A percentile compares a stretch with the other conserved stretches of the same genome.
Conservation (phyloP, 2,113 vertebrate genomes). For the Plestiodon gilberti region DNA sequence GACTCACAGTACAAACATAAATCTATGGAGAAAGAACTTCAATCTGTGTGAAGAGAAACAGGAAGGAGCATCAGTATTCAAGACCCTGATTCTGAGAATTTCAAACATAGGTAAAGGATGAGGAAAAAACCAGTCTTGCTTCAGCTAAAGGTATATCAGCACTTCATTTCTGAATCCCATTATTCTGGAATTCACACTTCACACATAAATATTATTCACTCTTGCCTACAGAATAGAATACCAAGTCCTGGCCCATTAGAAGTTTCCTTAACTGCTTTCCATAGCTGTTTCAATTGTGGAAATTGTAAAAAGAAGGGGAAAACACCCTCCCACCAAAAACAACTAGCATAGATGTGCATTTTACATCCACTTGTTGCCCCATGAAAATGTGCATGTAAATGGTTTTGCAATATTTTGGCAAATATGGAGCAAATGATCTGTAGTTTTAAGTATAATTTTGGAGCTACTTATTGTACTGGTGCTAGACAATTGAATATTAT, state of each 20-base stretch:
- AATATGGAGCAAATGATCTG: not conserved
- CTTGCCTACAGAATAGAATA: slow-evolving; percentile 13
- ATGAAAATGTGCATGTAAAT: not conserved
- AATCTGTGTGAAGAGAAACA: not conserved
- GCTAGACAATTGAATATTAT: not conserved
- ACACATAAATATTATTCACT: slow-evolving; percentile 28
- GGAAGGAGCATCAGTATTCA: not conserved
- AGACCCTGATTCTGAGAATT: not conserved
- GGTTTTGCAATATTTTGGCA: not conserved
- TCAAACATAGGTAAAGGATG: slow-evolving; percentile 6
- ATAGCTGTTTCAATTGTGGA: slow-evolving; percentile 38
- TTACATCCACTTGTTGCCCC: not conserved
- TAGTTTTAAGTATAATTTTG: not conserved
- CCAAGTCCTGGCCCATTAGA: not conserved
- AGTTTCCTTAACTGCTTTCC: slow-evolving; percentile 25
- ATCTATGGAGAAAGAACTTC: not conserved
- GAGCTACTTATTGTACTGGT: not conserved
- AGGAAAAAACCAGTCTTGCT: not conserved
- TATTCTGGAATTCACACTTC: not conserved
- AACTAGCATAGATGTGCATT: slow-evolving; percentile 18
- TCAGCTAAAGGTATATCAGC: slow-evolving; percentile 1
- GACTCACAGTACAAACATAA: not conserved
- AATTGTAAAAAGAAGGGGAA: not conserved
- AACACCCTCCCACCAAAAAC: too few species aligned
- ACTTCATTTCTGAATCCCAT: slow-evolving; percentile 21